Evolutionary conservation across 23 tunicate species (phyloP), one percentile per base, ranked within the genome.

Genomic region (Trididemnum clinides): DNA sequence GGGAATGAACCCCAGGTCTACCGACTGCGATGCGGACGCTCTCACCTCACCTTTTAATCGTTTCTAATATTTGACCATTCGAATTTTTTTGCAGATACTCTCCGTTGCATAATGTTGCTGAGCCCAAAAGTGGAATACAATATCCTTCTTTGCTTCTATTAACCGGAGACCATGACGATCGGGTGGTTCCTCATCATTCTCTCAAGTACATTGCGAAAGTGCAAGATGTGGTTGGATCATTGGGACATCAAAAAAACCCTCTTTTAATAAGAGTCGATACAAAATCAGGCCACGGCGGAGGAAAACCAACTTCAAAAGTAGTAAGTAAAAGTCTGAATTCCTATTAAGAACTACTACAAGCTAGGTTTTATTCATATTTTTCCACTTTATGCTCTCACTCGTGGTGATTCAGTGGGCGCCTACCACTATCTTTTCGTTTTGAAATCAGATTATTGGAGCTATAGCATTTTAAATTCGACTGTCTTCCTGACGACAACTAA

Each of bases 131-230:
- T 58, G 51, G 12, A 27, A 1, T n/a, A 2, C 72, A 57, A 10
- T 79, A 76, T 88, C 96, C 87, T 1, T 62, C 85, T 57, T 22
- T 82, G 84, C 84, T 87, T 23, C 84, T 74, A 15, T 83, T 77
- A 37, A 87, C 88, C n/a, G 87, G 96, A 1, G 99, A 96, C 82
- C 99, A 96, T 51, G 99, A 96, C 80, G 99, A 96, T 81, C 77
- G 99, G 6, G 99, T 96, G 1, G 99, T 96, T 12, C 99, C 99
- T 1, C 99, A 96, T 66, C 97, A 92, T 71, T 86, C 92, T 21
- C 86, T 97, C 27, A 97, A 97, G 35, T 97, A 88, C 71, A 88
- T 92, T 30, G 99, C 97, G 29, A 86, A 82, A 1, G 95, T 97
- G 23, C 99, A 92, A 57, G 89, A 91, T 28, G 28, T 77, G 0